These are phyloP conservation scores for Autographa gamma DNA, from an alignment of 2,888 invertebrate species.

Conservation along the genomic window DNA sequence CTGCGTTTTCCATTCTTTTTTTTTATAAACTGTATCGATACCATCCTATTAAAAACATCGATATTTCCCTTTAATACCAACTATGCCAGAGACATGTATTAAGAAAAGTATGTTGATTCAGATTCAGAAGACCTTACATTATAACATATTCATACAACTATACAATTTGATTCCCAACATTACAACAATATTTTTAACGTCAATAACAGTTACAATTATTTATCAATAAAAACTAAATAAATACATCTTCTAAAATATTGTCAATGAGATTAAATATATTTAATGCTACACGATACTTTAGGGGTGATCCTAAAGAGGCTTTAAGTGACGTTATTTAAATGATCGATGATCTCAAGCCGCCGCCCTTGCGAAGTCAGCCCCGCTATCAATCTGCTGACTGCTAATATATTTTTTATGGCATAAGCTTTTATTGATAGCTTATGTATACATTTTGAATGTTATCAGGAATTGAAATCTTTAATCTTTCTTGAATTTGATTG, in stretches of 20 bases:
- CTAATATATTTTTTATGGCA: background rate
- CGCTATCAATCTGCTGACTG: slow-evolving; percentile 2
- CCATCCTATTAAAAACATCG: no score
- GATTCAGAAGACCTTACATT: no score
- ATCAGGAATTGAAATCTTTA: background rate
- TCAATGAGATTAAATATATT: background rate
- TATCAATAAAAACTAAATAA: no score
- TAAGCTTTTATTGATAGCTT: background rate
- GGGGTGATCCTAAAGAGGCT: background rate
- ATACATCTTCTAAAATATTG: background rate
- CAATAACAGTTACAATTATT: no score
- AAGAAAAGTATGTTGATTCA: no score
- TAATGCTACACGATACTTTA: background rate
- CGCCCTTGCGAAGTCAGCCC: background rate
- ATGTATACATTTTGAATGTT: background rate
- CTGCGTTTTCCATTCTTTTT: no score
- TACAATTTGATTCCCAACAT: no score
- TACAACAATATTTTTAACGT: no score
- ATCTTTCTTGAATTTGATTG: background rate
- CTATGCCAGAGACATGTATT: no score
- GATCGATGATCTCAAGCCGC: background rate
- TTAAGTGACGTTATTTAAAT: slow-evolving; percentile 4
- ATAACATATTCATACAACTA: no score
- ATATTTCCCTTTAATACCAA: no score
- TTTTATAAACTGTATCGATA: no score